Evolutionary conservation across 2,113 vertebrate genomes (phyloP).

Genomic region (Brachyhypopomus occidentalis): DNA sequence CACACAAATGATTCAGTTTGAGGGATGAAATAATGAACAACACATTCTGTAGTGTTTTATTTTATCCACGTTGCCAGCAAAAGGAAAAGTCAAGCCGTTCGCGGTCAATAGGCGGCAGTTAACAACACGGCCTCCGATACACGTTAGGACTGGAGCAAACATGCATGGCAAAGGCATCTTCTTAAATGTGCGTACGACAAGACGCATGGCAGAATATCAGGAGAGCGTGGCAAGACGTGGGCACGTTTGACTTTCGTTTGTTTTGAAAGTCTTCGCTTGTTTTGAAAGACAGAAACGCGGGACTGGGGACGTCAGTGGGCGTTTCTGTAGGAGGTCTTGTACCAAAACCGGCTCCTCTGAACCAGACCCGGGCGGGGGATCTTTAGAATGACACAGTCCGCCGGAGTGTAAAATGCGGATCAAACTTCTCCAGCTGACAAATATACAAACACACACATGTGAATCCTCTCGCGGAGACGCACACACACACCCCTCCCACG

Average conservation of each 20-base stretch:
- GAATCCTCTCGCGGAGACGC: slow-evolving; percentile 23
- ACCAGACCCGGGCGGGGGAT: neutral
- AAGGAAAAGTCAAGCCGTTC: neutral
- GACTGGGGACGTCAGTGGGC: too few relatives aligned
- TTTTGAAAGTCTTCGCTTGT: too few relatives aligned
- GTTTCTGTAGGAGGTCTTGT: too few relatives aligned
- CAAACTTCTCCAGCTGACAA: neutral
- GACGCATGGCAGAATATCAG: neutral
- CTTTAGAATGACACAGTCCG: neutral
- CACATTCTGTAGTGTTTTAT: neutral
- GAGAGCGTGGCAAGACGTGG: neutral
- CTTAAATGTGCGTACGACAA: neutral
- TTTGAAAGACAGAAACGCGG: too few relatives aligned
- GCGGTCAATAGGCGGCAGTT: neutral
- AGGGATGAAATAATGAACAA: slow-evolving; percentile 21
- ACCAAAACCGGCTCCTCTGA: neutral
- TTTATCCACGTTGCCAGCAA: neutral
- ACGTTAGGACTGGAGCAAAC: neutral
- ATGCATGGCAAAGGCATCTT: neutral
- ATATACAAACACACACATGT: slow-evolving; percentile 7
- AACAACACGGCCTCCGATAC: neutral
- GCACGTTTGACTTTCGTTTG: too few relatives aligned
- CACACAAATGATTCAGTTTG: slow-evolving; percentile 5
- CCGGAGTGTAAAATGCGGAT: neutral
- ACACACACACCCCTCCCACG: slow-evolving; percentile 25